Percentiles rank a stretch among this genome's conserved stretches.
Conservation (phyloP, 2,888 invertebrate genomes). For the Melipona beecheii region DNA sequence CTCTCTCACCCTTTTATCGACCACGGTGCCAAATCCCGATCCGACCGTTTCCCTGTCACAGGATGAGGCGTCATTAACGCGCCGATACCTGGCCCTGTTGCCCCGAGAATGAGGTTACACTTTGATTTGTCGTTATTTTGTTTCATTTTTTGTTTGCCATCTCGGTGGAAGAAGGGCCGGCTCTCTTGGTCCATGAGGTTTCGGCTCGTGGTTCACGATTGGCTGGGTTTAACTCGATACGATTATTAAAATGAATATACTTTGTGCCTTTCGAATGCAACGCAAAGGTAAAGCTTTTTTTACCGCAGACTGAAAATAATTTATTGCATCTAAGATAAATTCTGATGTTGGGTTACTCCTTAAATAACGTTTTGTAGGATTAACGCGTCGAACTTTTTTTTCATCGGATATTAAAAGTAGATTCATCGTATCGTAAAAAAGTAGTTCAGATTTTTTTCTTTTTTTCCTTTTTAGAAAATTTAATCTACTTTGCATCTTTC, state of each 20-base stretch:
- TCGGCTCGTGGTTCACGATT: background rate
- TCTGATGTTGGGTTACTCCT: too few relatives aligned
- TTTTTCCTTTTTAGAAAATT: background rate
- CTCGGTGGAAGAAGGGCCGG: background rate
- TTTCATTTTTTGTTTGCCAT: slow-evolving; percentile 10
- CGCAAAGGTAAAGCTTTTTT: background rate
- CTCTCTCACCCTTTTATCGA: slow-evolving; percentile 51
- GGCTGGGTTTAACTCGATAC: background rate
- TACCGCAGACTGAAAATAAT: background rate
- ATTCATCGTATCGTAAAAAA: too few relatives aligned
- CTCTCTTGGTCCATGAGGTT: background rate
- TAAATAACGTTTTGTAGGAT: too few relatives aligned
- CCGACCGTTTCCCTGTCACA: slow-evolving; percentile 61
- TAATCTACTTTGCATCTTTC: background rate
- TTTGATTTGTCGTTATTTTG: slow-evolving; percentile 43
- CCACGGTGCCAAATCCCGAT: slow-evolving; percentile 61
- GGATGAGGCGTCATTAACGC: slow-evolving; percentile 59
- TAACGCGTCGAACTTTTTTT: too few relatives aligned
- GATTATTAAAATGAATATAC: background rate
- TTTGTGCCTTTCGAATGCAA: background rate
- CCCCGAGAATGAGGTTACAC: slow-evolving; percentile 27
- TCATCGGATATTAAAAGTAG: too few relatives aligned
- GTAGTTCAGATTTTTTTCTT: background rate
- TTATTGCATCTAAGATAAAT: background rate
- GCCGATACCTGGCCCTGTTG: slow-evolving; percentile 32